These are phyloP conservation scores for Pteruthius melanotis DNA, from an alignment of 2,113 vertebrate species.

Conservation along the genomic window DNA sequence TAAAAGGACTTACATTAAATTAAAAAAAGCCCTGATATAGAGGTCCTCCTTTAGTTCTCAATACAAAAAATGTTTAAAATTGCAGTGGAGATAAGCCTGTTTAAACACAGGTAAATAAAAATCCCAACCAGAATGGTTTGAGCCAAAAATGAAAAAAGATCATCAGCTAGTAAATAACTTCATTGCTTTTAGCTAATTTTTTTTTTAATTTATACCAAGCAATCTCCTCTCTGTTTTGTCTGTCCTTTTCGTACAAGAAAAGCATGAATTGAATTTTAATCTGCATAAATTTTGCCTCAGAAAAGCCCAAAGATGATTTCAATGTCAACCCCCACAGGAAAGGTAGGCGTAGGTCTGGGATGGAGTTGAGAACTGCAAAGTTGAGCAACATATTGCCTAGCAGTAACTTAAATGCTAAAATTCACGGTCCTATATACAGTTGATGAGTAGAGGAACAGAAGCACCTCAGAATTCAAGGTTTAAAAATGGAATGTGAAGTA, in stretches of 20 bases:
- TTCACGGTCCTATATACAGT: neutral
- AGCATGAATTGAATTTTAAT: neutral
- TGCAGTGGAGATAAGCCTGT: neutral
- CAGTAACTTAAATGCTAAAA: neutral
- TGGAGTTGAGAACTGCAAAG: neutral
- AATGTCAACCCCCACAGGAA: neutral
- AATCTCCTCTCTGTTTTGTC: neutral
- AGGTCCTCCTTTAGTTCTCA: neutral
- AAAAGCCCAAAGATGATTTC: neutral
- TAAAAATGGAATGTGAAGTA: neutral
- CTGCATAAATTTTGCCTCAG: neutral
- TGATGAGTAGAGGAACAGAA: neutral
- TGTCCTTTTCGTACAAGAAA: neutral
- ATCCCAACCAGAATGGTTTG: neutral
- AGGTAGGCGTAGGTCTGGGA: neutral
- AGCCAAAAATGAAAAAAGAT: neutral
- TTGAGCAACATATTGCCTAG: neutral
- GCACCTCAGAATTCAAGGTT: neutral
- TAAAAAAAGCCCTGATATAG: neutral
- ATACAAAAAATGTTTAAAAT: neutral
- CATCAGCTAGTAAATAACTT: neutral
- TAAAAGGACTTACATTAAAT: neutral
- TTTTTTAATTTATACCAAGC: neutral
- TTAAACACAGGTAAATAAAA: slow-evolving; percentile 10
- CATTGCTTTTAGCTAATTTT: neutral